Conservation (phyloP, 2,113 vertebrate species). For the Petaurus breviceps region DNA sequence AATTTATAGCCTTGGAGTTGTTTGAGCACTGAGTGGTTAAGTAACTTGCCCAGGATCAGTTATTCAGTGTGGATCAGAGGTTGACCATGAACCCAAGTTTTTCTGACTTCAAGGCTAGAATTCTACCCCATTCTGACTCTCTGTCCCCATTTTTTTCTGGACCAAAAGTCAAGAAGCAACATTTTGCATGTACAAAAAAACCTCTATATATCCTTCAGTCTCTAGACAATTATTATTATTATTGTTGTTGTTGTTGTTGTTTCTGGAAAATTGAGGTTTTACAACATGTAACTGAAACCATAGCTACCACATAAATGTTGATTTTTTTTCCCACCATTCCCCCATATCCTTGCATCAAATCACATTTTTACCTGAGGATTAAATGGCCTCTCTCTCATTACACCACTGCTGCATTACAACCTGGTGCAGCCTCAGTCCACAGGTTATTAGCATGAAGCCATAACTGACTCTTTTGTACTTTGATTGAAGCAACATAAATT, state of each 20-base stretch:
- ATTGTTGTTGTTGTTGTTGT: neutral
- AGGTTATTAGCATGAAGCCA: constrained; percentile 34
- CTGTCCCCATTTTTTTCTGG: neutral
- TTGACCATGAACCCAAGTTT: neutral
- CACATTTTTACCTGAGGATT: constrained; percentile 5
- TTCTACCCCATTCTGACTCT: neutral
- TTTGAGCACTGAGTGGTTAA: neutral
- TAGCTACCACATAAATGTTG: neutral
- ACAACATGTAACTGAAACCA: neutral
- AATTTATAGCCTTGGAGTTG: neutral
- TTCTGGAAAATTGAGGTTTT: neutral
- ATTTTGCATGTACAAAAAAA: neutral
- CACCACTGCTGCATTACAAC: neutral
- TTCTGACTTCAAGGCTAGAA: neutral
- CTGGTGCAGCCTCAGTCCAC: neutral
- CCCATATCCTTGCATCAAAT: neutral
- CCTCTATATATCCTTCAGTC: neutral
- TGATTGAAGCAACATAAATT: constrained; percentile 55
- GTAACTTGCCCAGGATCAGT: neutral
- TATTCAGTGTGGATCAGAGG: neutral
- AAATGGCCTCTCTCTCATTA: constrained; percentile 9
- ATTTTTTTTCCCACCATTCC: neutral
- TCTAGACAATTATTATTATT: neutral
- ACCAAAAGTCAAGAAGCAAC: neutral
- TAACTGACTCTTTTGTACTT: constrained; percentile 66